Evolutionary conservation across 2,797 vertebrate species (phyloP).

Genomic region (Peromyscus melanophrys): DNA sequence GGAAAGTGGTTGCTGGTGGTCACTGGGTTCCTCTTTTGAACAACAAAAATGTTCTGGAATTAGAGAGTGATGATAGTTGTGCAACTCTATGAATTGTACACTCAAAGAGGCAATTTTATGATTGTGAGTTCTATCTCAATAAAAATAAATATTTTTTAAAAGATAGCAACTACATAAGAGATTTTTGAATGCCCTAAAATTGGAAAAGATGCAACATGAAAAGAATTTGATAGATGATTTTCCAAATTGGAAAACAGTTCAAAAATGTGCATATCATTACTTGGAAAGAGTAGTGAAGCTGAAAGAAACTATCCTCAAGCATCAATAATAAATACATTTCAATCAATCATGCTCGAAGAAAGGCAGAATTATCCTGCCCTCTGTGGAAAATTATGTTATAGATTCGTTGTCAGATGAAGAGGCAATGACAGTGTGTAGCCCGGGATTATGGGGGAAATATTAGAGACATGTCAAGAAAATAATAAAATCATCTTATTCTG

Average conservation of each 20-base stretch:
- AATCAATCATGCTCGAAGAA: slow-evolving; percentile 60
- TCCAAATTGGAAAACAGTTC: slow-evolving; percentile 51
- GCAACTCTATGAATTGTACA: background rate
- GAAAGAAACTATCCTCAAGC: slow-evolving; percentile 24
- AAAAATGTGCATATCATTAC: slow-evolving; percentile 35
- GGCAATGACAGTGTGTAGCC: background rate
- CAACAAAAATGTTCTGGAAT: slow-evolving; percentile 33
- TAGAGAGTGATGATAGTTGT: background rate
- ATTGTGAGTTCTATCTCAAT: slow-evolving; percentile 38
- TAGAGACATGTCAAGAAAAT: slow-evolving; percentile 64
- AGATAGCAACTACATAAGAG: slow-evolving; percentile 36
- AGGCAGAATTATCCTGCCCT: slow-evolving; percentile 48
- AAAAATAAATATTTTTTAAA: slow-evolving; percentile 64
- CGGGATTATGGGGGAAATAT: slow-evolving; percentile 56
- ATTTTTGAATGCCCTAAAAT: slow-evolving; percentile 26
- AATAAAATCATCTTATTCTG: slow-evolving; percentile 63
- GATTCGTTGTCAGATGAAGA: slow-evolving; percentile 56
- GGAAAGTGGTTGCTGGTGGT: background rate
- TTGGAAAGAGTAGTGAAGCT: slow-evolving; percentile 37
- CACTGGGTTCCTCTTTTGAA: background rate
- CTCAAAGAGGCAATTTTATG: slow-evolving; percentile 34
- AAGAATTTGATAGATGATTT: slow-evolving; percentile 55
- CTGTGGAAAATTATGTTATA: slow-evolving; percentile 62
- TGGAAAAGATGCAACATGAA: background rate
- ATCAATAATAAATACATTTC: slow-evolving; percentile 71